phyloP scores from a whole-genome alignment of 2,888 invertebrate genomes.

The Agriopis marginaria region DNA sequence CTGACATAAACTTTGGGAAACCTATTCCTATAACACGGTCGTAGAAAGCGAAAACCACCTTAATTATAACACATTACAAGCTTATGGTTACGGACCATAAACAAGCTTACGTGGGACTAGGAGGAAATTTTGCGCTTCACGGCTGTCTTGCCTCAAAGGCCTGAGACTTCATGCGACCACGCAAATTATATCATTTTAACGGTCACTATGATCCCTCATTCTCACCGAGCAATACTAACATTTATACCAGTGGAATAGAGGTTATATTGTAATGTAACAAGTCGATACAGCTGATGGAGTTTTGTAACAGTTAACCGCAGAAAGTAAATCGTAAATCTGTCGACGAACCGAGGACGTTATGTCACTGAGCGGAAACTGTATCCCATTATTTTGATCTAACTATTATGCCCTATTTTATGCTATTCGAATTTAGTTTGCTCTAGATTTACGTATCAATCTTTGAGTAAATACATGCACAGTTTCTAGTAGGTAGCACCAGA shows the following conservation, averaged over 20 bases:
- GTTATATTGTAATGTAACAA: constrained; percentile 29
- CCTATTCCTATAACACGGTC: constrained; percentile 9
- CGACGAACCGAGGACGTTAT: constrained; percentile 60
- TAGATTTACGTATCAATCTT: neutral
- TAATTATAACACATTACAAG: constrained; percentile 22
- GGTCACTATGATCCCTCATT: constrained; percentile 36
- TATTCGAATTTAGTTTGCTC: constrained; percentile 2
- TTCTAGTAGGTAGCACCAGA: too few relatives aligned
- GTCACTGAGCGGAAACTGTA: constrained; percentile 59
- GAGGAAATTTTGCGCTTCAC: constrained; percentile 55
- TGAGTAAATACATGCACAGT: neutral
- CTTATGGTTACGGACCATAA: constrained; percentile 40
- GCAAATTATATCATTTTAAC: constrained; percentile 73
- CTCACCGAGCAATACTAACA: constrained; percentile 44
- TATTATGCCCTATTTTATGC: constrained; percentile 23
- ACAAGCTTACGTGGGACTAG: constrained; percentile 46
- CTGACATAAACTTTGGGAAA: neutral
- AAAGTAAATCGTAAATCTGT: constrained; percentile 71
- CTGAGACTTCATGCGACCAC: constrained; percentile 61
- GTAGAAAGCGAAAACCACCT: constrained; percentile 20
- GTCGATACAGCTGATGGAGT: constrained; percentile 47
- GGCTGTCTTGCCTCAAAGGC: constrained; percentile 58
- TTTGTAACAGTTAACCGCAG: constrained; percentile 68
- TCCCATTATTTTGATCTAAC: constrained; percentile 46
- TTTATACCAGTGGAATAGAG: constrained; percentile 38